phyloP scores from a whole-genome alignment of 2,797 vertebrate genomes.

The Cryptoprocta ferox region DNA sequence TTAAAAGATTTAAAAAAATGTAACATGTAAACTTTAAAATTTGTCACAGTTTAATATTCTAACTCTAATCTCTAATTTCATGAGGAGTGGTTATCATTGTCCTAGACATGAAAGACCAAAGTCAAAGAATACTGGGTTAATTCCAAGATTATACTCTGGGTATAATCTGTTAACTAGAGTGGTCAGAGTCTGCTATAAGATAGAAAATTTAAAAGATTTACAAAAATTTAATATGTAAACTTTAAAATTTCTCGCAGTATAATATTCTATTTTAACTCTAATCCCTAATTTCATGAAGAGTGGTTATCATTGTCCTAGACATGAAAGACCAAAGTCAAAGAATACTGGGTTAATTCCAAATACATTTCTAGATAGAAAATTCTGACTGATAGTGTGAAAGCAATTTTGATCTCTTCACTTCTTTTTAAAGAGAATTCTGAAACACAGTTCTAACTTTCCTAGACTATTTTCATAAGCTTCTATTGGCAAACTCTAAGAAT shows the following conservation, averaged over 20 bases:
- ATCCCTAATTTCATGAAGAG: neutral
- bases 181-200: neutral
- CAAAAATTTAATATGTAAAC: neutral
- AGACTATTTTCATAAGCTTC: neutral
- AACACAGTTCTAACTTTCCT: neutral
- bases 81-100: neutral
- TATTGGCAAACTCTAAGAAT: neutral
- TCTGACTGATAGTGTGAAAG: neutral
- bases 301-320: neutral
- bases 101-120: neutral
- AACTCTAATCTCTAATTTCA: neutral
- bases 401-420: constrained; percentile 13
- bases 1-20: constrained; percentile 1
- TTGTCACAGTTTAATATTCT: no score
- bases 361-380: constrained; percentile 7
- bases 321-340: neutral
- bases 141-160: neutral
- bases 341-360: constrained; percentile 1
- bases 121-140: neutral
- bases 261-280: neutral
- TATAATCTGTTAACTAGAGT: neutral
- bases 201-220: neutral
- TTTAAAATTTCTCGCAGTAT: neutral
- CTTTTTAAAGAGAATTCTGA: neutral
- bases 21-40: no score